Evolutionary conservation across 2,888 invertebrate species (phyloP).

Genomic region (Ichneumon xanthorius): DNA sequence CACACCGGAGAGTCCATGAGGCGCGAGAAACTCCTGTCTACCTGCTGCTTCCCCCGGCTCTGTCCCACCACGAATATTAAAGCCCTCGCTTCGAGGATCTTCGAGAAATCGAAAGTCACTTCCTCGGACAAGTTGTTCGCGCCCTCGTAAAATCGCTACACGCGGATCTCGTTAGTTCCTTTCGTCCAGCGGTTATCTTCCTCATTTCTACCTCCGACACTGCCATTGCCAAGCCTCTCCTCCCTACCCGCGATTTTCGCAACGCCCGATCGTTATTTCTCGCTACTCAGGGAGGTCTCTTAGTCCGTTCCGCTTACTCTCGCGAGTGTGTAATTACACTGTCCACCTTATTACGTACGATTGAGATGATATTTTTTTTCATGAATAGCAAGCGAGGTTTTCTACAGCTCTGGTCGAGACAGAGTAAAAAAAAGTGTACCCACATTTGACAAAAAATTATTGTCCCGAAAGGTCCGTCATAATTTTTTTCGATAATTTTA

Average conservation of each 20-base stretch:
- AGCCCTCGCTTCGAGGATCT: conserved; percentile 3
- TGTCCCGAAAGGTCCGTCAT: too few species aligned
- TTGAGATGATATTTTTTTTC: conserved; percentile 27
- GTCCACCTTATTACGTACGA: conserved; percentile 45
- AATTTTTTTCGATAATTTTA: too few species aligned
- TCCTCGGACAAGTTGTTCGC: conserved; percentile 41
- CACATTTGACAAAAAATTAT: neutral
- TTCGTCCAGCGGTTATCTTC: conserved; percentile 34
- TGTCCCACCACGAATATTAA: neutral
- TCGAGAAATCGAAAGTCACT: conserved; percentile 66
- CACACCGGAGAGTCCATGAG: conserved; percentile 9
- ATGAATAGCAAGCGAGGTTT: conserved; percentile 31
- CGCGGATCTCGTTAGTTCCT: conserved; percentile 36
- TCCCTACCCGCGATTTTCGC: conserved; percentile 9
- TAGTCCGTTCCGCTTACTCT: neutral
- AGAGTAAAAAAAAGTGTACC: neutral
- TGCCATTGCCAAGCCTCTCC: neutral
- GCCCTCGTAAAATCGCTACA: neutral
- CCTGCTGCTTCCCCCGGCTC: conserved; percentile 51
- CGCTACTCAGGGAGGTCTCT: conserved; percentile 21
- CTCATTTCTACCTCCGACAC: conserved; percentile 5
- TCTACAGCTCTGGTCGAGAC: too few species aligned
- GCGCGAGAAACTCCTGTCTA: conserved; percentile 51
- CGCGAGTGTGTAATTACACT: conserved; percentile 37
- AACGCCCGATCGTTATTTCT: conserved; percentile 27